A percentile compares a stretch with the other conserved stretches of the same genome.
Evolutionary conservation across 2,113 vertebrate genomes (phyloP).

Genomic region (Jacana jacana): DNA sequence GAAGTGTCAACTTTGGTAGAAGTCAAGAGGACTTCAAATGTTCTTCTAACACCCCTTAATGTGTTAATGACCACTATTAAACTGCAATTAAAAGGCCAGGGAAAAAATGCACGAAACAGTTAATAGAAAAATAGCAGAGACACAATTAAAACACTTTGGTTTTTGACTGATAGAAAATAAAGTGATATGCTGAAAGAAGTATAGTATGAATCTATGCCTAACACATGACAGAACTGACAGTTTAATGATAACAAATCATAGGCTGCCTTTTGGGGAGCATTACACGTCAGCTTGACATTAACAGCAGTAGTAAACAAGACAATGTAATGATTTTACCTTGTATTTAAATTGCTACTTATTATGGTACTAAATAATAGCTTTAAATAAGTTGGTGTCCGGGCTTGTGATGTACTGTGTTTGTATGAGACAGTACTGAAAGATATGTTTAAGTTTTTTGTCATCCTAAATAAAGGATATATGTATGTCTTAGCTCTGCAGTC

Average conservation of each 20-base stretch:
- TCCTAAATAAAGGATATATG: constrained; percentile 75
- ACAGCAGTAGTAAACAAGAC: constrained; percentile 82
- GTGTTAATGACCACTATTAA: constrained; percentile 96
- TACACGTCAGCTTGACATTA: constrained; percentile 78
- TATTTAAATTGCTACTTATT: constrained; percentile 85
- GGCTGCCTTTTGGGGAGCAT: constrained; percentile 80
- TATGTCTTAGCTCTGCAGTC: constrained; percentile 42
- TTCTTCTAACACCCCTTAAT: constrained; percentile 91
- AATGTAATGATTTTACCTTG: constrained; percentile 80
- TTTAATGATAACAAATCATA: constrained; percentile 90
- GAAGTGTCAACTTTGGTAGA: constrained; percentile 93
- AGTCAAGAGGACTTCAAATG: constrained; percentile 90
- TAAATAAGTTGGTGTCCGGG: constrained; percentile 80
- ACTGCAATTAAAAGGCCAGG: constrained; percentile 90
- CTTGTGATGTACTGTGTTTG: constrained; percentile 72
- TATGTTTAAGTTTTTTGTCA: constrained; percentile 79
- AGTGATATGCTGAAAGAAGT: constrained; percentile 77
- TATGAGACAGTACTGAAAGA: constrained; percentile 74
- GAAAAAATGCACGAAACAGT: constrained; percentile 86
- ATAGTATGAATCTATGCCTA: constrained; percentile 78
- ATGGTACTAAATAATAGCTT: constrained; percentile 82
- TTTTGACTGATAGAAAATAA: constrained; percentile 86
- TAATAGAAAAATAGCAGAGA: constrained; percentile 86
- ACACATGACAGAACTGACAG: constrained; percentile 83
- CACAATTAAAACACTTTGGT: constrained; percentile 78